Base-by-base conservation (phyloP, 2,113 vertebrate species). In the Murina feae region DNA sequence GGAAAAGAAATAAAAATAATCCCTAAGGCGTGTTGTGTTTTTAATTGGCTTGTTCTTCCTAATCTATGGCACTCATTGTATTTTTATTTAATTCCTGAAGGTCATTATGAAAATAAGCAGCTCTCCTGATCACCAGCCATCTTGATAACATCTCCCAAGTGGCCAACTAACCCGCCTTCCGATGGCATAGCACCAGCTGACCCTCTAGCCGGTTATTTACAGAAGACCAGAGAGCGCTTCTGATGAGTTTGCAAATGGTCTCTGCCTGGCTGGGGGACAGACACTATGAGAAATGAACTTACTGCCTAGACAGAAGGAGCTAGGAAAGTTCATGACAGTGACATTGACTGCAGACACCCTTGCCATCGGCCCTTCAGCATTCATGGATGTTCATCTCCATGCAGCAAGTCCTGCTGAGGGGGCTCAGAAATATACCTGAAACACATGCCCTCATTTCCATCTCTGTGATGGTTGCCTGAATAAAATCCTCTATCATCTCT, bases 11-110 rank as follows among this genome's bases (percentile, higher is more conserved):
- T 88, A 76, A 83, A 86, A 92, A 89, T 96, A 96, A 75, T 95
- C 95, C 96, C 49, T 0, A 79, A 96, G 96, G 96, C 72, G 1
- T 89, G 92, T 95, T 96, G 91, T 79, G 94, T 72, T 87, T 97
- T 97, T 98, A 98, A 98, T 97, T 98, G 97, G 95, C 97, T 98
- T 98, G 97, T 97, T 98, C 97, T 95, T 63, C 94, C 95, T 98
- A 98, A 98, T 98, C 97, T 97, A 79, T 97, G 86, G 20, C 66
- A 94, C 90, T 98, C 97, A 96, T 96, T 97, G 96, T 96, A 71
- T 96, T 98, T 98, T 98, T 97, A 97, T 97, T 98, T 97, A 97
- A 96, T 98, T 97, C 96, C 84, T 97, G 97, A 98, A 98, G 97
- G 98, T 98, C 89, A 80, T 98, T 98, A 98, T 98, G 97, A 98